Conservation (phyloP, 2,888 invertebrate genomes). For the Aplocera efformata region DNA sequence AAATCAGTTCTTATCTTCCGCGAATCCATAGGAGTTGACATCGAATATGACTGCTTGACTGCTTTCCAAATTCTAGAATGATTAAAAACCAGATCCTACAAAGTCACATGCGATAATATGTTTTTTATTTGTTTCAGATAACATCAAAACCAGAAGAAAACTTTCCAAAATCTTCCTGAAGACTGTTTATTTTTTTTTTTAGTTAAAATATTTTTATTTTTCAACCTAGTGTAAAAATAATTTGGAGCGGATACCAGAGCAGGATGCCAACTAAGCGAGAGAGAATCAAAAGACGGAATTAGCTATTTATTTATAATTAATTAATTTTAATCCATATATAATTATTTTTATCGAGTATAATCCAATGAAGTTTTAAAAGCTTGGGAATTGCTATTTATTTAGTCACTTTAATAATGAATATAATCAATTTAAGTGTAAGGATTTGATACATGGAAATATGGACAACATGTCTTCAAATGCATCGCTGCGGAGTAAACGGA, state of each 20-base stretch:
- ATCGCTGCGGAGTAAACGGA: slow-evolving; percentile 66
- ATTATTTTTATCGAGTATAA: slow-evolving; percentile 36
- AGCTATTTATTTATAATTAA: slow-evolving; percentile 70
- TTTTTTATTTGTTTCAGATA: slow-evolving; percentile 67
- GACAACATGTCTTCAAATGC: slow-evolving; percentile 75
- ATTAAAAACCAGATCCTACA: too few relatives aligned
- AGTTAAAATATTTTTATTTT: slow-evolving; percentile 50
- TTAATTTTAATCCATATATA: slow-evolving; percentile 52
- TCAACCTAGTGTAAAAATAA: slow-evolving; percentile 50
- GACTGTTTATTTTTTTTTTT: slow-evolving; percentile 66
- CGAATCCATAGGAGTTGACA: too few relatives aligned
- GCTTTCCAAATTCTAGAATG: too few relatives aligned
- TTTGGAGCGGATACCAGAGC: slow-evolving; percentile 40
- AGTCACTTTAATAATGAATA: slow-evolving; percentile 33
- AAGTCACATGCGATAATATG: neutral
- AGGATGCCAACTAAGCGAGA: slow-evolving; percentile 71
- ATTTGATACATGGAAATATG: slow-evolving; percentile 59
- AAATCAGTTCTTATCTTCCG: too few relatives aligned
- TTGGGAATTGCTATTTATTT: slow-evolving; percentile 47
- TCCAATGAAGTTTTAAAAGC: slow-evolving; percentile 30
- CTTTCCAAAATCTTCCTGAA: slow-evolving; percentile 76
- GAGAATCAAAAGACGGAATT: slow-evolving; percentile 77
- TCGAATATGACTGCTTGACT: too few relatives aligned
- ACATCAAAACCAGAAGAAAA: slow-evolving; percentile 62
- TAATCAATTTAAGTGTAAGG: slow-evolving; percentile 34